Conservation (phyloP, 2,113 vertebrate species). For the Spea bombifrons region DNA sequence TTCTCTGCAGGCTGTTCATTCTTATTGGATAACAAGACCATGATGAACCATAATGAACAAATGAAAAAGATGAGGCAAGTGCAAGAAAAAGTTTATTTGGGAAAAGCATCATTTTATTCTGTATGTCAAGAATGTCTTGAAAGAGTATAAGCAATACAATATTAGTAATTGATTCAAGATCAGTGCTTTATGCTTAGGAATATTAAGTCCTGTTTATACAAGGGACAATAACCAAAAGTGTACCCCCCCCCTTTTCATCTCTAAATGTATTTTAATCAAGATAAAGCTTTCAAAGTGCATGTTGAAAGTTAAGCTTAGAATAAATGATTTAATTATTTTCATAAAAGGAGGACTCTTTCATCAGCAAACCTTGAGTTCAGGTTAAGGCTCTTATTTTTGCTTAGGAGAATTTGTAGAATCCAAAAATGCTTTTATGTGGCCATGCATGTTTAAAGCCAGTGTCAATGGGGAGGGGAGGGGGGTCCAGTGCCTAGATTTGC, state of each 20-base stretch:
- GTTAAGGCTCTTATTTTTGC: conserved; percentile 38
- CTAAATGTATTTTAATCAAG: conserved; percentile 49
- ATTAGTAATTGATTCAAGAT: conserved; percentile 34
- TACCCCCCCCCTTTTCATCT: conserved; percentile 10
- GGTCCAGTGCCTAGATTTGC: conserved; percentile 1
- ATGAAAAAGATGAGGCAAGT: background rate
- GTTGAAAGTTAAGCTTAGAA: conserved; percentile 52
- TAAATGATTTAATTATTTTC: conserved; percentile 53
- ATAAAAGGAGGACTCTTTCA: conserved; percentile 50
- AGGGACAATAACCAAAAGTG: conserved; percentile 27
- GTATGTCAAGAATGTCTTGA: no score
- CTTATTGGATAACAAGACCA: background rate
- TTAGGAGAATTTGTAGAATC: conserved; percentile 45
- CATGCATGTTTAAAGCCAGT: conserved; percentile 19
- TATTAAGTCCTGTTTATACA: conserved; percentile 43
- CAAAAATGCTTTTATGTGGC: conserved; percentile 48
- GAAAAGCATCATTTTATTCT: no score
- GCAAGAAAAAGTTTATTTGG: background rate
- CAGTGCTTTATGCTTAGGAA: conserved; percentile 38
- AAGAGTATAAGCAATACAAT: background rate
- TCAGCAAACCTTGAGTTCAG: conserved; percentile 42
- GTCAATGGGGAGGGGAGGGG: background rate
- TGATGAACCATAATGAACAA: background rate
- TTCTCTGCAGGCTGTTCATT: background rate
- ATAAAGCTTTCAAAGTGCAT: conserved; percentile 41